These are phyloP conservation scores for Premnoplex brunnescens DNA, from an alignment of 2,797 vertebrate genomes.

Conservation along the genomic window DNA sequence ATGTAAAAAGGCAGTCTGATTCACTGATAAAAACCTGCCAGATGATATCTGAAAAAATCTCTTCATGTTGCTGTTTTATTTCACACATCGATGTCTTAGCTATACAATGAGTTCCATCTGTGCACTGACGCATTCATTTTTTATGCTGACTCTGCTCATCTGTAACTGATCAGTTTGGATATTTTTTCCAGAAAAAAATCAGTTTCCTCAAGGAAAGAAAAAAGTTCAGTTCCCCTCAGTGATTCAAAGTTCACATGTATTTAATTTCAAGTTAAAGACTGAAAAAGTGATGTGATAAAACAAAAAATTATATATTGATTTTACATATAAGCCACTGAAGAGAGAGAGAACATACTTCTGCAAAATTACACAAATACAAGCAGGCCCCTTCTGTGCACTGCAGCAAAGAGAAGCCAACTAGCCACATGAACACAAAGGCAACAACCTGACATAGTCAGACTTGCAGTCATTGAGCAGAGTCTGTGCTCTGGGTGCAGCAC, in stretches of 20 bases:
- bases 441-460: not conserved
- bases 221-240: not conserved
- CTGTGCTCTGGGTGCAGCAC: not conserved
- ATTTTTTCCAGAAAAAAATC: not conserved
- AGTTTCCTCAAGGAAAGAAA: not conserved
- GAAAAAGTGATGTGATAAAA: not conserved
- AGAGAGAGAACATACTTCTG: not conserved
- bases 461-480: fast-evolving
- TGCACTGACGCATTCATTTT: not conserved
- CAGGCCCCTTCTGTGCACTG: not conserved
- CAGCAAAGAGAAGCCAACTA: not conserved
- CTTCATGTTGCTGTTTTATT: not conserved
- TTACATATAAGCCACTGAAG: not conserved
- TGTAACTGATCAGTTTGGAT: not conserved
- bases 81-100: not conserved
- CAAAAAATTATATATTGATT: not conserved
- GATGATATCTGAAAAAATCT: not conserved
- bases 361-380: not conserved
- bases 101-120: not conserved
- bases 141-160: not conserved
- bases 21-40: not conserved
- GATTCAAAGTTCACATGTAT: not conserved
- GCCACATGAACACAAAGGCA: not conserved
- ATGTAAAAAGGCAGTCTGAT: not conserved
- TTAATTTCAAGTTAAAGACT: not conserved